Percentiles rank a stretch among this genome's conserved stretches.
Evolutionary conservation across 1,140 invertebrate genomes (phyloP).

Genomic region (Ridgeia piscesae): DNA sequence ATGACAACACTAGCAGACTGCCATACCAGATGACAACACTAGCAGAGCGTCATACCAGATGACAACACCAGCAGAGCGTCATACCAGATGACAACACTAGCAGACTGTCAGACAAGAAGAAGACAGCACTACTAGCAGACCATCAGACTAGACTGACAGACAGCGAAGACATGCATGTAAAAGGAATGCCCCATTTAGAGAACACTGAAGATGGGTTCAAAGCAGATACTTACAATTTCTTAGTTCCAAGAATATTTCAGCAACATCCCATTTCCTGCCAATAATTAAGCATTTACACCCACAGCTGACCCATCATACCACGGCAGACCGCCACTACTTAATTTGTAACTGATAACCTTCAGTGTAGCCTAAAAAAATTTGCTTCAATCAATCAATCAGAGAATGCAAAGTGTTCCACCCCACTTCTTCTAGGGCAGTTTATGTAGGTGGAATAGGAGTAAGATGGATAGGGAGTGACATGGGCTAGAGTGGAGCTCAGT

Average conservation of each 20-base stretch:
- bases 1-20: no score
- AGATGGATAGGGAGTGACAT: no score
- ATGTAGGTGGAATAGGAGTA: no score
- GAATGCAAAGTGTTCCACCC: neutral
- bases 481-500: no score
- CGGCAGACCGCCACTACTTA: neutral
- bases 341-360: neutral
- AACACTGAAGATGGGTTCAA: neutral
- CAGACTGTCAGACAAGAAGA: no score
- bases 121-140: no score
- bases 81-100: no score
- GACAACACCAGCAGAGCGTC: no score
- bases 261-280: neutral
- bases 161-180: neutral
- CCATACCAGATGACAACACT: no score
- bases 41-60: no score
- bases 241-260: neutral
- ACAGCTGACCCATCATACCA: neutral
- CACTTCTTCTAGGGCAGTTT: no score
- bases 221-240: neutral
- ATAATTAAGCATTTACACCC: neutral
- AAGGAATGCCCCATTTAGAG: neutral
- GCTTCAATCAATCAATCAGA: neutral
- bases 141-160: no score
- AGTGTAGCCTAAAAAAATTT: neutral